Conservation (phyloP, 2,113 vertebrate genomes). For the Girardinichthys multiradiatus region DNA sequence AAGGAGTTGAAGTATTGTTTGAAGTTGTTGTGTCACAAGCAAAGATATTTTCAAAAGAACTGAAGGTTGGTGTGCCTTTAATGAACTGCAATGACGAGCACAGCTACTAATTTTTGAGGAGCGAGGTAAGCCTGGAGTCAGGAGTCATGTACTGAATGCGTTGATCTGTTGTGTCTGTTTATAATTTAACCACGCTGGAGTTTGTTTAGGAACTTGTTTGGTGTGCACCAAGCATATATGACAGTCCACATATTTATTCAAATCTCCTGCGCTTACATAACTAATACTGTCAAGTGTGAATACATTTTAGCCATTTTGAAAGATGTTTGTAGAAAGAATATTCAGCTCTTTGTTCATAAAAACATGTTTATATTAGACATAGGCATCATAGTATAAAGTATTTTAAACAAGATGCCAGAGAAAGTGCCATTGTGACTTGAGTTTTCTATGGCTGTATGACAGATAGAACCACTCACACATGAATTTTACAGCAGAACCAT, state of each 20-base stretch:
- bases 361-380: neutral
- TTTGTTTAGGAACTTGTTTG: neutral
- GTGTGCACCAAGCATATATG: neutral
- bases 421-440: too few species aligned
- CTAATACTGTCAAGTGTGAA: neutral
- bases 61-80: neutral
- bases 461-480: too few species aligned
- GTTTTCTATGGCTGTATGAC: too few species aligned
- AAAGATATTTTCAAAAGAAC: neutral
- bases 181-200: neutral
- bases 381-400: too few species aligned
- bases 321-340: neutral
- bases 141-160: neutral
- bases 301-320: neutral
- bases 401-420: too few species aligned
- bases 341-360: neutral
- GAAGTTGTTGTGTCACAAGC: neutral
- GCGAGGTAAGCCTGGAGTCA: neutral
- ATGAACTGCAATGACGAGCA: neutral
- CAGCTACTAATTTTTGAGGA: neutral
- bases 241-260: neutral
- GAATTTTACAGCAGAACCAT: too few species aligned
- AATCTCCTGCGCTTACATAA: neutral
- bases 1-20: neutral
- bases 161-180: neutral